Base-by-base conservation (phyloP, 1,140 invertebrate species). In the Aradophagus sp. region DNA sequence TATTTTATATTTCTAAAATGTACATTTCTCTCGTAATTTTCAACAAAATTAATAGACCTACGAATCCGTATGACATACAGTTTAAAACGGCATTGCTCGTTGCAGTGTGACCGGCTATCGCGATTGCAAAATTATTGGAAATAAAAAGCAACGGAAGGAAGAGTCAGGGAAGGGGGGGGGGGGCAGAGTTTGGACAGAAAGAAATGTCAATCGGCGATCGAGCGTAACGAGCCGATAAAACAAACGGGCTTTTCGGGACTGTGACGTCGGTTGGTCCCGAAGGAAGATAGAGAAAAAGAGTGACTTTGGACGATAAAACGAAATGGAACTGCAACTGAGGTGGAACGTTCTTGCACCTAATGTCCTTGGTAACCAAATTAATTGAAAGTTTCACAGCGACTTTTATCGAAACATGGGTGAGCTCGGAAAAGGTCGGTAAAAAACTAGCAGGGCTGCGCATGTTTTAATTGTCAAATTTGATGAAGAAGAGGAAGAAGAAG, bases 201-300 rank as follows among this genome's bases (percentile, higher is more conserved):
- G 76, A 77, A 78, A 79, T 70, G 76, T 56, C 75, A 77, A 81
- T 81, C 74, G 74, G 73, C 74, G 79, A 50, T 72, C 72, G 78
- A 73, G 76, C 77, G 76, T 81, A 78, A 82, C 78, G 74, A 77
- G 38, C 76, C 74, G 80, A 84, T 82, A 81, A 82, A 83, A 80
- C 75, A 65, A 66, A 47, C 38, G 52, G 45, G 66, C 67, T 74
- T 72, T 77, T 70, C 48, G 44, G 42, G 58, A 59, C 65, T 52
- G 67, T 74, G 73, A 75, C 73, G 72, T 77, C 65, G 70, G 73
- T 38, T 32, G 39, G 38, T 61, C 44, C 50, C 55, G 19, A 8
- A 41, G 52, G 61, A 69, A 59, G 58, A 68, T 29, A 50, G 44
- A 69, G 34, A 69, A 50, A 72, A 55, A 62, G 29, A 26, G 27